Evolutionary conservation across 2,797 vertebrate species (phyloP), one percentile per base, ranked within the genome.

Genomic region (Toxotes lorentzi): DNA sequence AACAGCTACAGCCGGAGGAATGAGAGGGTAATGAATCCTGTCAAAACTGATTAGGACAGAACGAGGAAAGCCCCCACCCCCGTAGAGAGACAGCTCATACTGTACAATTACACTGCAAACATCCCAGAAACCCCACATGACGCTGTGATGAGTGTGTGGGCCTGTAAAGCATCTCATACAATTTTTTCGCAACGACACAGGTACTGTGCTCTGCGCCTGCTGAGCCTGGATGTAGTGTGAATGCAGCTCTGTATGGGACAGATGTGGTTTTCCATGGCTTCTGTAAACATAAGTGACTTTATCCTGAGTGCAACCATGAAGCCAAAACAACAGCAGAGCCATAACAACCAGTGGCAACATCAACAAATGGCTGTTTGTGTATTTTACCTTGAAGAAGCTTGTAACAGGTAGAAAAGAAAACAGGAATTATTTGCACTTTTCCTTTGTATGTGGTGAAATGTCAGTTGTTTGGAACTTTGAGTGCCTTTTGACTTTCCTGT

Each of bases 21-120:
- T 30, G 6, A 41, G 19, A 65, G 14, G 35, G 38, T 63, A 60
- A 85, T 43, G 3, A 53, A 65, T 73, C 16, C 13, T 62, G 53
- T 79, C 71, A 53, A 47, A 62, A 24, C 41, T 40, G 57, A 70
- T 73, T 23, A 56, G 23, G 19, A 27, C 2, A 48, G 41, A 66
- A 6, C 23, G 71, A 69, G 17, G 30, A 54, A 67, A 24, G 11
- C 30, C 54, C 12, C 27, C 27, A 2, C 2, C 16, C 21, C 23
- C 2, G 32, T 32, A 30, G 51, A 50, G n/a, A 47, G 56, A 57
- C 14, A 41, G 60, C 24, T 78, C 34, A 8, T 0, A 6, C 24
- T 58, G 34, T 27, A n/a, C n/a, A 23, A 27, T 27, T 17, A 32
- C 21, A 38, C 41, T 0, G 16, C 19, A 63, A 41, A 60, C 47